Evolutionary conservation across 2,888 invertebrate species (phyloP).

Genomic region (Dasypolia templi): DNA sequence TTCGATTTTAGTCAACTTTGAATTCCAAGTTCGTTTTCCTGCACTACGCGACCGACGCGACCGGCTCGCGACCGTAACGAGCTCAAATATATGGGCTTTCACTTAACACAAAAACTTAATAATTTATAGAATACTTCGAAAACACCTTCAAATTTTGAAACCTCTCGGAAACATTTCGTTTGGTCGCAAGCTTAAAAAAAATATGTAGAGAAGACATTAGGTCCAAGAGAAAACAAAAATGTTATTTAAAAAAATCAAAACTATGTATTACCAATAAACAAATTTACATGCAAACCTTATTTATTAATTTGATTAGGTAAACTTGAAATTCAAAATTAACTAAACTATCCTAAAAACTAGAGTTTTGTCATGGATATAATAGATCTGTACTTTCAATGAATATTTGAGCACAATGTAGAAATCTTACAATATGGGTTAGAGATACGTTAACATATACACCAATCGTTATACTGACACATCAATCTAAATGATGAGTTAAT

Average conservation of each 20-base stretch:
- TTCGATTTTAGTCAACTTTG: constrained; percentile 37
- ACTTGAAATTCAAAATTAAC: constrained; percentile 54
- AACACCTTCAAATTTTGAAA: neutral
- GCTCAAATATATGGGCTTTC: neutral
- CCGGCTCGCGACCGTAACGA: neutral
- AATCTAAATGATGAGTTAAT: constrained; percentile 27
- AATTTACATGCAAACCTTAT: neutral
- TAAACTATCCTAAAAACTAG: constrained; percentile 65
- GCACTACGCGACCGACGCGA: neutral
- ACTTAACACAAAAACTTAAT: neutral
- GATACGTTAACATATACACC: constrained; percentile 46
- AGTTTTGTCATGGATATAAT: constrained; percentile 72
- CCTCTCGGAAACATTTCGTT: neutral
- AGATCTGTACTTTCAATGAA: constrained; percentile 66
- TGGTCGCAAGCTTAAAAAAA: neutral
- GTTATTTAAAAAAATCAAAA: neutral
- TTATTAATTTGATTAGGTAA: neutral
- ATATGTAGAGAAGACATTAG: neutral
- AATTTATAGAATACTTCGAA: neutral
- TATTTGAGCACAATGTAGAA: constrained; percentile 72
- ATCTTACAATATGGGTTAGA: constrained; percentile 61
- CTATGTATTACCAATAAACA: neutral
- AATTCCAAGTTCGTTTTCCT: constrained; percentile 38
- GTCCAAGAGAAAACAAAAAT: neutral
- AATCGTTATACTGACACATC: constrained; percentile 32